Evolutionary conservation across 2,797 vertebrate genomes (phyloP).

Genomic region (Remorina albescens): DNA sequence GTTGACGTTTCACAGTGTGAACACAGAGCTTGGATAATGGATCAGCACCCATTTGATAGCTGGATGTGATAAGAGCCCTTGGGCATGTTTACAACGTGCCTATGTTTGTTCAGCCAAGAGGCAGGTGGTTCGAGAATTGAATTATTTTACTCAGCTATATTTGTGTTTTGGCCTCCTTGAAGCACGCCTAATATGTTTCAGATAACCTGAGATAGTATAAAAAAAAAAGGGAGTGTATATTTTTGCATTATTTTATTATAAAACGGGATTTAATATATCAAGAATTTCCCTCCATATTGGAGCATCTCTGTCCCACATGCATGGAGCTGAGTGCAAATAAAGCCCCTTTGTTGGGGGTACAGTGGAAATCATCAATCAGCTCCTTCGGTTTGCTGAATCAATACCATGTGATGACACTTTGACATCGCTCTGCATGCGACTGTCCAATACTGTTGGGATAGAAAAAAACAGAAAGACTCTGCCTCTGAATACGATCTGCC

Average conservation of each 20-base stretch:
- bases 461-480: conserved; percentile 36
- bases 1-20: conserved; percentile 71
- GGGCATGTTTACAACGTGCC: conserved; percentile 65
- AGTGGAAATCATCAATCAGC: conserved; percentile 61
- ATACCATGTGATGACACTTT: conserved; percentile 57
- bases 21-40: conserved; percentile 64
- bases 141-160: conserved; percentile 40
- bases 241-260: conserved; percentile 13
- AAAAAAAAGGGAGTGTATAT: conserved; percentile 9
- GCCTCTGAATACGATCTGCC: conserved; percentile 57
- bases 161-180: conserved; percentile 4
- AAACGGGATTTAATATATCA: conserved; percentile 4
- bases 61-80: conserved; percentile 66
- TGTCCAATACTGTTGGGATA: conserved; percentile 35
- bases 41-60: conserved; percentile 72
- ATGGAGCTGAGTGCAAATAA: conserved; percentile 12
- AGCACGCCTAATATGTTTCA: not conserved
- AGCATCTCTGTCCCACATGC: conserved; percentile 15
- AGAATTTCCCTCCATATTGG: not conserved
- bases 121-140: conserved; percentile 47
- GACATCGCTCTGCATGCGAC: conserved; percentile 46
- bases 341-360: conserved; percentile 14
- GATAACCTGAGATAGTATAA: not conserved
- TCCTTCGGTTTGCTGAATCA: conserved; percentile 60
- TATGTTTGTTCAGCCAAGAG: conserved; percentile 55